Conservation (phyloP, 1,140 invertebrate genomes). For the Saccostrea glomerata region DNA sequence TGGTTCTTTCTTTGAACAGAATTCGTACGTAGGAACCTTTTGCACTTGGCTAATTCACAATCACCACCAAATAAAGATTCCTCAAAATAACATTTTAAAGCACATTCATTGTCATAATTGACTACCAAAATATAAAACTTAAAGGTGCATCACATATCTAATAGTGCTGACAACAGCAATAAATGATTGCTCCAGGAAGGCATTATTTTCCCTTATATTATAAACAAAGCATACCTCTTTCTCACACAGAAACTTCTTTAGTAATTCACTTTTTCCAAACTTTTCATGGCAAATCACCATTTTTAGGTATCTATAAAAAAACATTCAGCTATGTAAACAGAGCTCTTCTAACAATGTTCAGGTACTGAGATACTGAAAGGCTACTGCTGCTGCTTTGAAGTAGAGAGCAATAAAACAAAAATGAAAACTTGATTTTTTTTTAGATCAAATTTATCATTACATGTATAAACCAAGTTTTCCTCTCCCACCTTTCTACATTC, state of each 20-base stretch:
- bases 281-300: slow-evolving; percentile 74
- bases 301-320: slow-evolving; percentile 74
- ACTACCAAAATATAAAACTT: background rate
- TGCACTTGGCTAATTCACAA: too few species aligned
- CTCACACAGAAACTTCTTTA: slow-evolving; percentile 76
- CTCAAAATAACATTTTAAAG: background rate
- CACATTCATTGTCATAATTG: background rate
- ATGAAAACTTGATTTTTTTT: background rate
- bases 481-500: slow-evolving; percentile 77
- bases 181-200: too few species aligned
- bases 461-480: background rate
- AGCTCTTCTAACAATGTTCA: background rate
- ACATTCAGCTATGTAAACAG: background rate
- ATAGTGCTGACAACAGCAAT: background rate
- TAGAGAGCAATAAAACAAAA: background rate
- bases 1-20: too few species aligned
- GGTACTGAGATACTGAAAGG: too few species aligned
- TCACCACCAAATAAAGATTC: too few species aligned
- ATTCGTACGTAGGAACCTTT: too few species aligned
- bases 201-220: too few species aligned
- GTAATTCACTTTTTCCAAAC: slow-evolving; percentile 74
- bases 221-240: slow-evolving; percentile 69
- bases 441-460: background rate
- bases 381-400: too few species aligned
- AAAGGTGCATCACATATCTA: background rate